Evolutionary conservation across 2,888 invertebrate genomes (phyloP).

Genomic region (Axea sp.): DNA sequence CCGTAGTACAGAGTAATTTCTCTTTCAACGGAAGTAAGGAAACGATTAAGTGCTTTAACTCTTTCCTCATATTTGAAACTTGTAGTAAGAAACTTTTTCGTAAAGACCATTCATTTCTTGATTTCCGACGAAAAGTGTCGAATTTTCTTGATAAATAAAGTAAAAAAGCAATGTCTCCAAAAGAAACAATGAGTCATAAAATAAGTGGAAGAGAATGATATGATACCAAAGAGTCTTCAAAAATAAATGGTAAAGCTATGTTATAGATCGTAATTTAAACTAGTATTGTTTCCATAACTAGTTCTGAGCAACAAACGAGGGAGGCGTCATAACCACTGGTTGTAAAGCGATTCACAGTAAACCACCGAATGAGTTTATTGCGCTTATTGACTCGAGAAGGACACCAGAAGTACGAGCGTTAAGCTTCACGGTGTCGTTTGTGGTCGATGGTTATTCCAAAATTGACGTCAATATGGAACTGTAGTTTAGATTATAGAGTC

Average conservation of each 20-base stretch:
- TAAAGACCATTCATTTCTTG: conserved; percentile 48
- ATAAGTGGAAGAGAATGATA: conserved; percentile 9
- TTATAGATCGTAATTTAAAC: conserved; percentile 77
- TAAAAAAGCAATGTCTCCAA: conserved; percentile 14
- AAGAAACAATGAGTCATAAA: conserved; percentile 15
- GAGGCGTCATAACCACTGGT: conserved; percentile 73
- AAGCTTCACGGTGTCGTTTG: conserved; percentile 65
- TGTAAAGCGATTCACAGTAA: conserved; percentile 79
- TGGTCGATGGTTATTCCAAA: conserved; percentile 60
- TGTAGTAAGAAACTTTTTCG: conserved; percentile 46
- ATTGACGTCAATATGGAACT: conserved; percentile 69
- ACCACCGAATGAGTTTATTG: conserved; percentile 78
- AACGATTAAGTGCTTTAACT: conserved; percentile 48
- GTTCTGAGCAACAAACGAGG: conserved; percentile 68
- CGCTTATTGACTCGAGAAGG: conserved; percentile 74
- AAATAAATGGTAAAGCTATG: conserved; percentile 75
- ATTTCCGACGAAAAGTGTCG: conserved; percentile 49
- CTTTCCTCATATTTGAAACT: conserved; percentile 46
- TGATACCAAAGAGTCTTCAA: conserved; percentile 63
- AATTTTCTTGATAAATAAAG: conserved; percentile 47
- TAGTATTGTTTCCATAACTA: conserved; percentile 79
- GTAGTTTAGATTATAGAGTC: conserved; percentile 33
- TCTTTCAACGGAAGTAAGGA: conserved; percentile 53
- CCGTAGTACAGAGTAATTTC: conserved; percentile 49
- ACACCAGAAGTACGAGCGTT: conserved; percentile 66